Percentiles rank a stretch among this genome's conserved stretches.
These are phyloP conservation scores for Pelagia noctiluca DNA, from an alignment of 30 jellyfish, hydroid and myxozoan genomes.

Conservation along the genomic window DNA sequence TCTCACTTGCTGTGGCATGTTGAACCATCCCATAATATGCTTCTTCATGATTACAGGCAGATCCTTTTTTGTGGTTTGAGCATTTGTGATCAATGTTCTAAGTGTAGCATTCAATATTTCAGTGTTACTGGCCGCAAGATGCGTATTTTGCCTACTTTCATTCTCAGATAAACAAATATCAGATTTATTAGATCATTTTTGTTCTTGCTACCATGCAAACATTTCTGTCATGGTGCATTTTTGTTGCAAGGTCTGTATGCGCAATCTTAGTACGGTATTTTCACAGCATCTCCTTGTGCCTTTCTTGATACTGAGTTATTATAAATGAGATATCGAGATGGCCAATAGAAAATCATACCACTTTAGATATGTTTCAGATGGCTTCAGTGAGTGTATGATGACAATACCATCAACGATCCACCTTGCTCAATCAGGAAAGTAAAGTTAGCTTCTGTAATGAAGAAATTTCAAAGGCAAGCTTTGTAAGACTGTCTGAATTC, in stretches of 20 bases:
- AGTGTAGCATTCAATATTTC: neutral
- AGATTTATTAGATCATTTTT: conserved; percentile 9
- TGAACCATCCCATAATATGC: conserved; percentile 9
- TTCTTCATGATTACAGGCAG: conserved; percentile 3
- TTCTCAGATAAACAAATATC: neutral
- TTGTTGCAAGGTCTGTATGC: conserved; percentile 12
- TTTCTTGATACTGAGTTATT: conserved; percentile 12
- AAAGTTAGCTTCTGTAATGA: conserved; percentile 3
- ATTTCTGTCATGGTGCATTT: neutral
- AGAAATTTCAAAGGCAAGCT: conserved; percentile 6
- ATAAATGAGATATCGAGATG: neutral
- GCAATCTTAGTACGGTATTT: conserved; percentile 5
- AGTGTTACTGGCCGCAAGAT: conserved; percentile 3
- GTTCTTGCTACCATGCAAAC: conserved; percentile 6
- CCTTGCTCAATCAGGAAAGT: conserved; percentile 7
- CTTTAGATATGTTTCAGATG: neutral
- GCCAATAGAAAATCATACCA: conserved; percentile 12
- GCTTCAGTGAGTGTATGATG: neutral
- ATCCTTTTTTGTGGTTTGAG: conserved; percentile 1
- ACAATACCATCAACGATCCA: conserved; percentile 36
- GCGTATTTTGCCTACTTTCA: neutral
- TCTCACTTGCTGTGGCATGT: conserved; percentile 4
- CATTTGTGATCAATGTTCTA: neutral
- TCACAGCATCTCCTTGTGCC: neutral
- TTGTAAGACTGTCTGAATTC: conserved; percentile 5